phyloP scores from a whole-genome alignment of 2,797 vertebrate genomes.

The Leucoraja ocellata region DNA sequence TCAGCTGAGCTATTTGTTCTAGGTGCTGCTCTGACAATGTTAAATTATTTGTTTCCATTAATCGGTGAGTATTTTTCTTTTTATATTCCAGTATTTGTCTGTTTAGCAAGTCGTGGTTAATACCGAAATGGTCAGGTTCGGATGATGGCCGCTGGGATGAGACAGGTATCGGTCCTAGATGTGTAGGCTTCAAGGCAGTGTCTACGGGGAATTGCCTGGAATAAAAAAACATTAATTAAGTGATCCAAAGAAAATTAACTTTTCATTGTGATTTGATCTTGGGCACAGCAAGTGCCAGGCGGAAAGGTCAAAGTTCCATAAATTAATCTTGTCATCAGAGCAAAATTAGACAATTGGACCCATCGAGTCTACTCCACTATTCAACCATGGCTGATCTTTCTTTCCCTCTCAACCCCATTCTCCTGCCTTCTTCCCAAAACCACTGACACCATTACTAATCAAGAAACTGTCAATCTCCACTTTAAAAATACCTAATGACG shows the following conservation, averaged over 20 bases:
- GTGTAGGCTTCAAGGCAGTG: slow-evolving; percentile 43
- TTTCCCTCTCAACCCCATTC: too few species aligned
- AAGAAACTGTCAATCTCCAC: too few species aligned
- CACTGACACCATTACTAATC: too few species aligned
- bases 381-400: too few species aligned
- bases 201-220: not conserved
- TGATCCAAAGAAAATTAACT: not conserved
- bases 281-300: not conserved
- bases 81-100: slow-evolving; percentile 69
- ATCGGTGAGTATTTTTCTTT: slow-evolving; percentile 47
- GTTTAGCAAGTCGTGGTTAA: slow-evolving; percentile 66
- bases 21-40: slow-evolving; percentile 49
- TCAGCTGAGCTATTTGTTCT: slow-evolving; percentile 50
- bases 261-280: not conserved
- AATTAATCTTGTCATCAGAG: too few species aligned
- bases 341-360: too few species aligned
- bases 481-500: too few species aligned
- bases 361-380: too few species aligned
- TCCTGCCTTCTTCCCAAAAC: too few species aligned
- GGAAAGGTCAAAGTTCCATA: not conserved
- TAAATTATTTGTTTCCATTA: not conserved
- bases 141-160: not conserved
- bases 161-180: not conserved
- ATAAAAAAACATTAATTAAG: not conserved
- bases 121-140: slow-evolving; percentile 55